These are phyloP conservation scores for Leucopsar rothschildi DNA, from an alignment of 2,113 vertebrate species.

Conservation along the genomic window DNA sequence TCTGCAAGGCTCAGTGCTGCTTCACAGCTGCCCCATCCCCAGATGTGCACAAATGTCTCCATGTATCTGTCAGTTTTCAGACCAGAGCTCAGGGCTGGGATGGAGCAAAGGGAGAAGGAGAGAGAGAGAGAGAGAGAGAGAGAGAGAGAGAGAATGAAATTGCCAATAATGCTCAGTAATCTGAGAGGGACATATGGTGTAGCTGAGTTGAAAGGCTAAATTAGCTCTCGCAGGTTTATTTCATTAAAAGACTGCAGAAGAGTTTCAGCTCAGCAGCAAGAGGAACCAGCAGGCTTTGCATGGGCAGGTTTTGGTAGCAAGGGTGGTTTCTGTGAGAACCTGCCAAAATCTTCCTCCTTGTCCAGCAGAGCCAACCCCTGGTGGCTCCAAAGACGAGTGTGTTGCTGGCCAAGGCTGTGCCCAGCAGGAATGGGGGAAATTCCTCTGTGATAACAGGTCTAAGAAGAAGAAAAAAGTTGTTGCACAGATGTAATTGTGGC, in stretches of 20 bases:
- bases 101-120: neutral
- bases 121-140: neutral
- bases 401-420: neutral
- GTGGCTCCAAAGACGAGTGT: rapidly evolving
- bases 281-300: neutral
- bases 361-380: neutral
- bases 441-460: too few species aligned
- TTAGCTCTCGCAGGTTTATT: neutral
- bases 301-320: neutral
- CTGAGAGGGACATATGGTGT: rapidly evolving
- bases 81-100: neutral
- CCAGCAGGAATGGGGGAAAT: rapidly evolving
- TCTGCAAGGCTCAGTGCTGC: neutral
- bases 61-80: neutral
- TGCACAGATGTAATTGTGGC: neutral
- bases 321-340: neutral
- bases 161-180: neutral
- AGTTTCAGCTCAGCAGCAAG: neutral
- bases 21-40: neutral
- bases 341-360: neutral
- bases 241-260: neutral
- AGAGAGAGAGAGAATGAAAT: neutral
- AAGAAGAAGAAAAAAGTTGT: neutral
- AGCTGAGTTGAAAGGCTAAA: neutral
- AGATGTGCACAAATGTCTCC: neutral